Percentiles rank a stretch among this genome's conserved stretches.
Evolutionary conservation across 2,888 invertebrate species (phyloP).

Genomic region (Troides oblongomaculatus): DNA sequence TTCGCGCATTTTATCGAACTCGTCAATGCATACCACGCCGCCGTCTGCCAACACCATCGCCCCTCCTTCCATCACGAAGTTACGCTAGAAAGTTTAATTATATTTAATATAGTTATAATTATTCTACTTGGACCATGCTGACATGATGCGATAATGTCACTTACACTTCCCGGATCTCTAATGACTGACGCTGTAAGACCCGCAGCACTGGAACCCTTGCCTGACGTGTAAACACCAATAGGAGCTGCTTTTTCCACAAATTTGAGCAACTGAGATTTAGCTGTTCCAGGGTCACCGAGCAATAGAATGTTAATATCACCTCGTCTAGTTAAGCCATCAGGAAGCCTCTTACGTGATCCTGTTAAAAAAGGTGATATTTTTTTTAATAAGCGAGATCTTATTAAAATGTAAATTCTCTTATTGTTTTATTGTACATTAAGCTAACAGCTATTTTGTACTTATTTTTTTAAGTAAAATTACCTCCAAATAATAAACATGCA

Average conservation of each 20-base stretch:
- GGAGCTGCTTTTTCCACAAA: constrained; percentile 97
- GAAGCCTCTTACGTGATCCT: constrained; percentile 91
- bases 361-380: constrained; percentile 14
- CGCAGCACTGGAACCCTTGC: constrained; percentile 99
- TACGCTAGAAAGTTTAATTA: constrained; percentile 81
- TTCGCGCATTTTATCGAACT: constrained; percentile 99
- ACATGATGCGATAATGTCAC: constrained; percentile 40
- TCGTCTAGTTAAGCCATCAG: constrained; percentile 96
- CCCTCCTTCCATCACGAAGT: constrained; percentile 99
- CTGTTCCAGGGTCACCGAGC: constrained; percentile 99
- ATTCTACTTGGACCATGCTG: too few relatives aligned
- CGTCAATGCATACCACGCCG: constrained; percentile 99
- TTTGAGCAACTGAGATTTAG: constrained; percentile 98
- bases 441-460: not conserved
- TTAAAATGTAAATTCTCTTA: too few relatives aligned
- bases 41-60: constrained; percentile 99
- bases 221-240: constrained; percentile 97
- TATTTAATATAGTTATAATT: not conserved
- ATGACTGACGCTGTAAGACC: constrained; percentile 98
- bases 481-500: constrained; percentile 96
- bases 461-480: constrained; percentile 56
- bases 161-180: constrained; percentile 94
- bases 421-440: too few relatives aligned
- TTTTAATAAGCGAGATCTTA: not conserved
- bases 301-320: constrained; percentile 98